Evolutionary conservation across 2,888 invertebrate genomes (phyloP), one percentile per base, ranked within the genome.

Genomic region (Hemicrepidius hirtus): DNA sequence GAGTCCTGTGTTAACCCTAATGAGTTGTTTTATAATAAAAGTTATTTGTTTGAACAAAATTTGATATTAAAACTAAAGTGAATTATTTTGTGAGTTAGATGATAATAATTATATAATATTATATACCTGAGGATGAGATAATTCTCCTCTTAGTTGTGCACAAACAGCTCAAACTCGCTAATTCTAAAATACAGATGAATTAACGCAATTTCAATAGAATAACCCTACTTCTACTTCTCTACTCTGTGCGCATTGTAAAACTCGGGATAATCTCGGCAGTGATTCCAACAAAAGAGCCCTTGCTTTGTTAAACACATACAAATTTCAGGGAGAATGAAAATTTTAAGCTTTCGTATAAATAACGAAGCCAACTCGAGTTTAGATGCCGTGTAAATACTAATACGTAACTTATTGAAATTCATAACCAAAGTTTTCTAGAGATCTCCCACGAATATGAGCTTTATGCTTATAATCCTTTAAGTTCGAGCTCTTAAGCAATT

Each of bases 351-450:
- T 80, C 80, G 79, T 80, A 80, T 80, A 81, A 82, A 83, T 82
- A 82, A 82, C 81, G 82, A 80, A 82, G 79, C 77, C 73, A 76
- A 78, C 75, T 78, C 71, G 76, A 76, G 76, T 78, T 76, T 77
- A 78, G 79, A 79, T 78, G 79, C 79, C 79, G 77, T 80, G 83
- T 82, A 84, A 84, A 84, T 83, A 84, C 81, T 81, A 82, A 83
- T 84, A 83, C 84, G 83, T 84, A 82, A 81, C 82, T 83, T 84
- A 83, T 83, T 83, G 83, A 83, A 84, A 84, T 84, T 84, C 84
- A 84, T 82, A 83, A 81, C 81, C 78, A 79, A 79, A 82, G 80
- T 82, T 82, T 78, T 75, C 77, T 75, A 66, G 68, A 74, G 77
- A 76, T 74, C 77, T 75, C 76, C 68, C 62, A 75, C 79, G 79